These are phyloP conservation scores for Hirtodrosophila confusa DNA, from an alignment of 2,888 invertebrate species.

Conservation along the genomic window DNA sequence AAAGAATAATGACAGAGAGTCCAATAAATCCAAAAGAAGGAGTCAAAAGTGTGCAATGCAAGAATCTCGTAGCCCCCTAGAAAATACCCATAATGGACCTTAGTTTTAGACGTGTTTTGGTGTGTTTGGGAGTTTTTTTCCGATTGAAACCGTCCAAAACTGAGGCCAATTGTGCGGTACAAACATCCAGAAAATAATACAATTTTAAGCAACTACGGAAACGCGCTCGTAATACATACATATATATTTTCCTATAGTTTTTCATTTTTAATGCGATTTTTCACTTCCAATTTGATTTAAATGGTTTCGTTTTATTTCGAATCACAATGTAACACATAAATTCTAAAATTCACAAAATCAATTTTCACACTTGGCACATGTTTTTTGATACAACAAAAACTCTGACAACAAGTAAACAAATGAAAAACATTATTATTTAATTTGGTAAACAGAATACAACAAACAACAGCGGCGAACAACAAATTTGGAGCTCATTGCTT, in stretches of 20 bases:
- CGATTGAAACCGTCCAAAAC: constrained; percentile 85
- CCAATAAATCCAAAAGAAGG: background rate
- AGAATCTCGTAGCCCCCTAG: background rate
- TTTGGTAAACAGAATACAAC: background rate
- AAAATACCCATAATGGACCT: constrained; percentile 76
- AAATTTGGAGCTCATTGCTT: constrained; percentile 1
- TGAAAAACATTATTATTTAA: background rate
- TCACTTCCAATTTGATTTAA: too few species aligned
- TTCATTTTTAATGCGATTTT: background rate
- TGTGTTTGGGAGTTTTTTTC: constrained; percentile 82
- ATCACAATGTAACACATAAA: too few species aligned
- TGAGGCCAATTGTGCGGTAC: constrained; percentile 82
- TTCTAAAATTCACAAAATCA: background rate
- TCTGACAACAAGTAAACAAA: background rate
- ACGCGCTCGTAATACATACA: background rate
- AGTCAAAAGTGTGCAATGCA: background rate
- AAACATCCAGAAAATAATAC: constrained; percentile 30
- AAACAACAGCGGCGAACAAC: constrained; percentile 4
- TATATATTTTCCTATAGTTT: background rate
- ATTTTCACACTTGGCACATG: constrained; percentile 4
- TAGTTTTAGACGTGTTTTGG: constrained; percentile 85
- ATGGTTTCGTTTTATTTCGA: too few species aligned
- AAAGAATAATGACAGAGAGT: constrained; percentile 1
- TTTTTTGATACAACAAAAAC: background rate
- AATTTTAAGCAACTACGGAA: background rate